Conservation (phyloP, 2,888 invertebrate species). For the Caenorhabditis sp. region DNA sequence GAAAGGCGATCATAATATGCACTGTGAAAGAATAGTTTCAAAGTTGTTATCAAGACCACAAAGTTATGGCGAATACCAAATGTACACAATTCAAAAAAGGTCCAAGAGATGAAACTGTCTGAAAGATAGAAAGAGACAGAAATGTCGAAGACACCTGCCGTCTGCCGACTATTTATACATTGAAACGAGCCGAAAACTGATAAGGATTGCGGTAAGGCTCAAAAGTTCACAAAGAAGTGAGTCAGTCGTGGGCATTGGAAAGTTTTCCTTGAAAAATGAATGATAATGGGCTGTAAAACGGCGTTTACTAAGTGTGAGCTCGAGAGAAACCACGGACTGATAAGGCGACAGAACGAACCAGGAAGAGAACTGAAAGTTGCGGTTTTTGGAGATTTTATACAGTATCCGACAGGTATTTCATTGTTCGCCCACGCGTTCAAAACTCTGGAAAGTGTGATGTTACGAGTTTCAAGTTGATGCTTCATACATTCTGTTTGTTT, state of each 20-base stretch:
- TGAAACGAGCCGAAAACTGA: not conserved
- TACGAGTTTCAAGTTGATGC: not conserved
- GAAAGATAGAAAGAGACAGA: not conserved
- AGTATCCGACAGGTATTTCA: not conserved
- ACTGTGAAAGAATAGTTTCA: not conserved
- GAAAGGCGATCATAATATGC: not conserved
- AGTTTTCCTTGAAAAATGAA: slow-evolving; percentile 5
- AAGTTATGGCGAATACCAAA: not conserved
- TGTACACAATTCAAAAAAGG: not conserved
- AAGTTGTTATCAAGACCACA: no score
- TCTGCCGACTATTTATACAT: slow-evolving; percentile 1
- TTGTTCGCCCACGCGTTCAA: not conserved
- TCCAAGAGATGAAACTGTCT: no score
- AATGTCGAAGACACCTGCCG: not conserved
- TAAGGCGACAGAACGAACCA: not conserved
- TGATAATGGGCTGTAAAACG: not conserved
- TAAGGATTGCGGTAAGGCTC: not conserved
- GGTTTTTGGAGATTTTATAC: not conserved
- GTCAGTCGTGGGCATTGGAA: no score
- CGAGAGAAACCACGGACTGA: not conserved
- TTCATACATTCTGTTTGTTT: not conserved
- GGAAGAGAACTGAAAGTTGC: not conserved
- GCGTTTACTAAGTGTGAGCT: not conserved
- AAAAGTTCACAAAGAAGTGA: not conserved
- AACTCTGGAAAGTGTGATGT: not conserved